phyloP scores from a whole-genome alignment of 2,113 vertebrate genomes.

The Conger conger region DNA sequence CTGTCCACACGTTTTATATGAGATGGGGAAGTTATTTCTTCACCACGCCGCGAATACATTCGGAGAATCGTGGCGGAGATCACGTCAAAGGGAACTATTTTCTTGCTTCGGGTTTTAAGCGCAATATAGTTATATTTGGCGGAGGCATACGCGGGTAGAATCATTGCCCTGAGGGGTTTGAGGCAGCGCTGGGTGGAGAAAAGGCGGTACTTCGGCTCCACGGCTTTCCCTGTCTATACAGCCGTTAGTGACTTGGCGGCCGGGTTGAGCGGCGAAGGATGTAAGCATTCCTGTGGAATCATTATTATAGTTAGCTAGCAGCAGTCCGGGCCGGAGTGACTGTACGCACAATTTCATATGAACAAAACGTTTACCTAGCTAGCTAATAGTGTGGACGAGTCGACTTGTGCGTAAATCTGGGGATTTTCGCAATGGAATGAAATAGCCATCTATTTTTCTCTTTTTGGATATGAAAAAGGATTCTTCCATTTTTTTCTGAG shows the following conservation, averaged over 20 bases:
- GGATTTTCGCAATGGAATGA: not conserved
- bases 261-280: not conserved
- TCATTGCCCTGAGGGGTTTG: conserved; percentile 11
- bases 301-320: not conserved
- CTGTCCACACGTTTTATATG: not conserved
- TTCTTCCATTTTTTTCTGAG: not conserved
- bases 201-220: conserved; percentile 28
- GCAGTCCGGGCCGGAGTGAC: not conserved
- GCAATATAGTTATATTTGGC: not conserved
- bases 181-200: not conserved
- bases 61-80: not conserved
- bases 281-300: not conserved
- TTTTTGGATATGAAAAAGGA: conserved; percentile 6
- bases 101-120: conserved; percentile 9
- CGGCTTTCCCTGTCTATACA: not conserved
- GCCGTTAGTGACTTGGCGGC: conserved; percentile 30
- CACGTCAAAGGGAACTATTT: conserved; percentile 22
- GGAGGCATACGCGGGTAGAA: conserved; percentile 18
- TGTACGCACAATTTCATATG: not conserved
- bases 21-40: not conserved
- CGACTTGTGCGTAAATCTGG: not conserved
- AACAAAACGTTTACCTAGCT: not conserved
- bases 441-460: not conserved
- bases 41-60: not conserved
- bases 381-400: not conserved